Evolutionary conservation across 2,888 invertebrate genomes (phyloP).

Genomic region (Margaritifera margaritifera): DNA sequence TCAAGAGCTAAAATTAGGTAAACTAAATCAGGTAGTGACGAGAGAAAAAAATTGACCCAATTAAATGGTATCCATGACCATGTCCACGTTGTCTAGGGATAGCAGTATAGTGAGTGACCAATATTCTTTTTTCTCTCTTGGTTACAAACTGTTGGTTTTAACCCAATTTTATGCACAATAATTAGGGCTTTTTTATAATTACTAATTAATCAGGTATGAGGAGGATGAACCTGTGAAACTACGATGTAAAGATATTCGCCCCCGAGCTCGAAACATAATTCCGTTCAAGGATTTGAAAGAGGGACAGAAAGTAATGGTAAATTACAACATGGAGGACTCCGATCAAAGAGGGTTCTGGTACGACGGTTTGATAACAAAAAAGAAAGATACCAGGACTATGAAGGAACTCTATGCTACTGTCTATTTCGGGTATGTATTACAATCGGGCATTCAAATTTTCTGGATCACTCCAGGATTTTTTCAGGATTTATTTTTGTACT

Average conservation of each 20-base stretch:
- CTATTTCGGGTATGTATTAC: slow-evolving; percentile 66
- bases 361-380: slow-evolving; percentile 70
- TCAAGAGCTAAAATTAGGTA: too few species aligned
- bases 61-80: too few species aligned
- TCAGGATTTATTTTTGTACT: neutral
- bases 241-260: slow-evolving; percentile 77
- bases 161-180: too few species aligned
- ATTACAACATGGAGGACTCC: slow-evolving; percentile 83
- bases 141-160: too few species aligned
- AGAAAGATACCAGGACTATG: slow-evolving; percentile 60
- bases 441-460: slow-evolving; percentile 29
- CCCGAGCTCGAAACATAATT: slow-evolving; percentile 79
- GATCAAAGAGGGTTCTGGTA: slow-evolving; percentile 83
- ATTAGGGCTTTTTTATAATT: neutral
- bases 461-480: neutral
- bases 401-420: slow-evolving; percentile 69
- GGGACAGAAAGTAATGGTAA: slow-evolving; percentile 81
- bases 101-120: too few species aligned
- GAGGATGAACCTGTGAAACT: slow-evolving; percentile 63
- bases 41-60: too few species aligned
- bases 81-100: too few species aligned
- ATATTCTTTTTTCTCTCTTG: too few species aligned
- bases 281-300: slow-evolving; percentile 76
- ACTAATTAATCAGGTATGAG: slow-evolving; percentile 54
- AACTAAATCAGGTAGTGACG: too few species aligned